Evolutionary conservation across 2,113 vertebrate genomes (phyloP), one percentile per base, ranked within the genome.

Genomic region (Callithrix jacchus): DNA sequence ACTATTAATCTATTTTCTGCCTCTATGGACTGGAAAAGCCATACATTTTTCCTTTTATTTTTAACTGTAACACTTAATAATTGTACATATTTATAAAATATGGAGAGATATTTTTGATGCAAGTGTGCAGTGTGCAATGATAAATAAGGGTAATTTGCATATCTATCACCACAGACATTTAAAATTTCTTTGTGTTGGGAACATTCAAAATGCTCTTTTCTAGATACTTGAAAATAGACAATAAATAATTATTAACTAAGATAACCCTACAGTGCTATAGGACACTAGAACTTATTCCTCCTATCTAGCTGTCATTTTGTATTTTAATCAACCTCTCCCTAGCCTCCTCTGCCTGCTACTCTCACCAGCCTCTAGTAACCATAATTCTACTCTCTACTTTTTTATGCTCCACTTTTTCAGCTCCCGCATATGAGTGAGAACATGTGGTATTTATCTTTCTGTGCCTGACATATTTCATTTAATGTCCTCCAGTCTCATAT

Each of bases 11-110:
- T 93, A 76, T 37, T 76, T 80, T 97, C 61, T 73, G 49, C 91
- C 89, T 96, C 49, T 35, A 1, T 35, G 68, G 17, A 86, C 93
- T 70, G 74, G 42, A 95, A 97, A 83, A 70, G 21, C 37, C 25
- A 0, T 37, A 49, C 17, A 4, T 14, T 93, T 89, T 70, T 83
- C 4, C 27, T 18, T 77, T 47, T 77, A 32, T 32, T 77, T 77
- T 77, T 77, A 47, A 27, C 18, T 77, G 61, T 64, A 27, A 47
- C 27, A 47, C 42, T 30, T 27, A 77, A 47, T 77, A 42, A 47
- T 47, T 47, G 27, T 47, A 10, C 74, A 77, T 18, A 47, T 47
- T 77, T 77, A 47, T 18, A 5, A 25, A 45, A 32, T 32, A 77
- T 4, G 18, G 42, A 47, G 42, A 2, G 27, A 47, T 32, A 74